Percentiles rank a stretch among this genome's conserved stretches.
Conservation (phyloP, 2,888 invertebrate species). For the Eristalis intricaria region DNA sequence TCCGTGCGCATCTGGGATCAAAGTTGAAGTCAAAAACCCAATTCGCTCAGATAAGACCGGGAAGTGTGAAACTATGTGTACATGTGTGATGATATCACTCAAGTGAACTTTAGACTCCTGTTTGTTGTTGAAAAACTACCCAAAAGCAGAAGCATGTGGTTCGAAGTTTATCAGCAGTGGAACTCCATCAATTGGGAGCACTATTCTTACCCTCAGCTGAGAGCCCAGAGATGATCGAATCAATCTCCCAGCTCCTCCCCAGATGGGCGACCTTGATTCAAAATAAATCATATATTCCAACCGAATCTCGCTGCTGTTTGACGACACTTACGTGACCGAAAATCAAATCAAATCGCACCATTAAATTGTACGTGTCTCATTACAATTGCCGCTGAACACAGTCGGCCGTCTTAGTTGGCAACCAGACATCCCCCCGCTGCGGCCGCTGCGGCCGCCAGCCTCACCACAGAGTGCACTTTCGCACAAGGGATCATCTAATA, state of each 20-base stretch:
- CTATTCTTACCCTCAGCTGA: not conserved
- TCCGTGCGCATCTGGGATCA: not conserved
- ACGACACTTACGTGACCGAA: slow-evolving; percentile 14
- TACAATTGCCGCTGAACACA: not conserved
- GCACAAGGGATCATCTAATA: slow-evolving; percentile 24
- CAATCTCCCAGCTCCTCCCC: not conserved
- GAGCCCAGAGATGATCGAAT: not conserved
- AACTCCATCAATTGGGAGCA: not conserved
- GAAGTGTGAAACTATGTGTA: not conserved
- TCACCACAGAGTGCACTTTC: not conserved
- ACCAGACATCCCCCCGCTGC: not conserved
- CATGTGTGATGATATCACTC: not conserved
- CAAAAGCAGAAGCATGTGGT: no score
- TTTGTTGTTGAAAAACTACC: not conserved
- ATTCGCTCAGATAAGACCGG: not conserved
- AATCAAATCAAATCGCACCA: slow-evolving; percentile 5
- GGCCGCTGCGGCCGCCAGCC: not conserved
- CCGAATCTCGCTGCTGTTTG: not conserved
- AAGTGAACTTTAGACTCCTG: not conserved
- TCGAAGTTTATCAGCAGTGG: no score
- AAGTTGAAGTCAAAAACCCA: not conserved
- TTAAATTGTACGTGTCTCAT: not conserved
- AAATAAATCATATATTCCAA: slow-evolving; percentile 11
- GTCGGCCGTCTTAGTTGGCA: not conserved
- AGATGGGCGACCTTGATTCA: not conserved